Base-by-base conservation (phyloP, 92 coral and sea anemone genomes). In the Phenganax subtilis region DNA sequence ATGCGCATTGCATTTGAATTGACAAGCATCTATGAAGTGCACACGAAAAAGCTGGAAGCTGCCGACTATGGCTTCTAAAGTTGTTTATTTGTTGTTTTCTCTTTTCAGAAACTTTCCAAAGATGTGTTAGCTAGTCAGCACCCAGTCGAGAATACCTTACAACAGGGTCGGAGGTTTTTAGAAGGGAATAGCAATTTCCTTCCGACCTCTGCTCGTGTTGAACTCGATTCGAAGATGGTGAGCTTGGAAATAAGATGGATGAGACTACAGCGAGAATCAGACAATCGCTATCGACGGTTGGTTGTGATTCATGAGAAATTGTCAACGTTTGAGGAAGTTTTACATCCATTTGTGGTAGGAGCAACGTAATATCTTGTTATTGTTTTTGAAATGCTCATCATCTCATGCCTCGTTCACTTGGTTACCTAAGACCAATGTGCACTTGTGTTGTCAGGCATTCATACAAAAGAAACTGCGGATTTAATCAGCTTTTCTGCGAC, bases 261-360 rank as follows among this genome's bases (percentile, higher is more conserved):
- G 81, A 86, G 94, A 71, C 93, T 94, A 27, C 98, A 94, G 66
- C 89, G 91, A 77, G 98, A 94, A 85, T 97, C 93, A 28, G 98
- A 94, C 87, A 94, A 94, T 75, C 94, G 97, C 52, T 94, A 94
- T 85, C 92, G 92, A 91, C 91, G 96, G 82, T 88, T 94, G 80
- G 98, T 94, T 56, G 81, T 89, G 80, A 94, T 94, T 53, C 98
- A 94, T 78, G 98, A 94, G 79, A 94, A 94, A 82, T 76, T 94
- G 82, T 90, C 97, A 9, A 87, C 86, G 82, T 94, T 94, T 81
- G 98, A 94, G 31, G 96, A 93, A 81, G 87, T 94, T 71, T 83
- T 94, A 10, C 98, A 94, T 82, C 98, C 98, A 44, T 94, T 94
- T 80, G 83, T 94, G 94, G 98, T 94, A 70, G 69, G 98, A 86